Evolutionary conservation across 2,888 invertebrate species (phyloP).

Genomic region (Boloria selene): DNA sequence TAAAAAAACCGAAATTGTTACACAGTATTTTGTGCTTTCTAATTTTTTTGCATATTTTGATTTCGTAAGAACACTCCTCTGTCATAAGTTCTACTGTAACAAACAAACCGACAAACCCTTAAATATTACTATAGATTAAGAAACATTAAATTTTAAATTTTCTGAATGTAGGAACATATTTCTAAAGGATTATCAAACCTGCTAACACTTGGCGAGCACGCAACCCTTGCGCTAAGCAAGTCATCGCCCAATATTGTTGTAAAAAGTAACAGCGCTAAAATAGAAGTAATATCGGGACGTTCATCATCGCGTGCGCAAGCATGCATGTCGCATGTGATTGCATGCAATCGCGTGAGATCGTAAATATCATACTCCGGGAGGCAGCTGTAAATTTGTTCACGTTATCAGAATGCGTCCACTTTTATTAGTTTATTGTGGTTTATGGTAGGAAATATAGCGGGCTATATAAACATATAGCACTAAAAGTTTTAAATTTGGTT

Average conservation of each 20-base stretch:
- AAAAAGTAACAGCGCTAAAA: constrained; percentile 18
- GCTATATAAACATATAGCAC: neutral
- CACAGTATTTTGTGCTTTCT: too few relatives aligned
- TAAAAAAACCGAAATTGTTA: too few relatives aligned
- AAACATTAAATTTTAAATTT: too few relatives aligned
- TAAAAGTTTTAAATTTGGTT: neutral
- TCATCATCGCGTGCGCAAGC: constrained; percentile 30
- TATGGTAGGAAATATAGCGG: constrained; percentile 2
- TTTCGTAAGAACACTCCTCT: too few relatives aligned
- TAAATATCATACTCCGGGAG: constrained; percentile 21
- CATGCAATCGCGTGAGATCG: constrained; percentile 35
- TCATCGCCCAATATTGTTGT: constrained; percentile 8
- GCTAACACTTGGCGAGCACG: neutral
- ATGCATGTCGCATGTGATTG: constrained; percentile 44
- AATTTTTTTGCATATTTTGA: too few relatives aligned
- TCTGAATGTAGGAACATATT: too few relatives aligned
- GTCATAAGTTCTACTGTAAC: too few relatives aligned
- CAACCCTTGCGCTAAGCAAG: neutral
- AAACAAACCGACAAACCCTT: too few relatives aligned
- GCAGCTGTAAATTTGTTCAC: constrained; percentile 17
- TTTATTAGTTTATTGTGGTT: constrained; percentile 15
- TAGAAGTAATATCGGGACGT: constrained; percentile 23
- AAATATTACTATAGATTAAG: too few relatives aligned
- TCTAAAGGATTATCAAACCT: too few relatives aligned
- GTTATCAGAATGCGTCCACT: constrained; percentile 12